phyloP scores from a whole-genome alignment of 1,140 invertebrate species.

The Plodia interpunctella region DNA sequence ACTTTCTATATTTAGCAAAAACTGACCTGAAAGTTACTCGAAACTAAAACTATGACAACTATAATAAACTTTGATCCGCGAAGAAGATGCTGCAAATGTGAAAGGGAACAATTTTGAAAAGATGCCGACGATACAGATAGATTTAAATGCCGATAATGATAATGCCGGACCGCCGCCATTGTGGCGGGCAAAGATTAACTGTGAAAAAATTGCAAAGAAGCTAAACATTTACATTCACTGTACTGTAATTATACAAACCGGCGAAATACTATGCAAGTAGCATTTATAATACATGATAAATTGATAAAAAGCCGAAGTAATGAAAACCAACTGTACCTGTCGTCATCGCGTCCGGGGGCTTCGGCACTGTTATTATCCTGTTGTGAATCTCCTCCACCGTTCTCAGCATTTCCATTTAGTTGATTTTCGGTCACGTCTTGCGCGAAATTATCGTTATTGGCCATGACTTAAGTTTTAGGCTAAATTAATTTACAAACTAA shows the following conservation, averaged over 20 bases:
- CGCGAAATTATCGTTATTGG: slow-evolving; percentile 82
- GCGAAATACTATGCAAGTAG: background rate
- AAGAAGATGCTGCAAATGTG: slow-evolving; percentile 55
- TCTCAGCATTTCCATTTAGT: slow-evolving; percentile 78
- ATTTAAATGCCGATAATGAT: slow-evolving; percentile 58
- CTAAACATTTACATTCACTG: slow-evolving; percentile 3
- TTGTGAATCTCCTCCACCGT: slow-evolving; percentile 79
- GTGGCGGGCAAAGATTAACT: slow-evolving; percentile 44
- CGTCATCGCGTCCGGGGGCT: slow-evolving; percentile 83
- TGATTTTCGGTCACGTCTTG: slow-evolving; percentile 81
- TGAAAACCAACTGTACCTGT: slow-evolving; percentile 78
- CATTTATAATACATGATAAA: background rate
- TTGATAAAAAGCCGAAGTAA: slow-evolving; percentile 5
- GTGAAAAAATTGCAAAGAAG: slow-evolving; percentile 14
- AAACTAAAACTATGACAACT: slow-evolving; percentile 67
- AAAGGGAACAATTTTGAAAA: slow-evolving; percentile 69
- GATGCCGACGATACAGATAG: slow-evolving; percentile 57
- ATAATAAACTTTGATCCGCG: slow-evolving; percentile 47
- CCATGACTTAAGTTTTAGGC: slow-evolving; percentile 65
- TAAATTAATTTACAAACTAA: slow-evolving; percentile 66
- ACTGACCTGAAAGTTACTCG: slow-evolving; percentile 52
- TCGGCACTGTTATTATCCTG: slow-evolving; percentile 81
- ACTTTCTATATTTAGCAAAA: slow-evolving; percentile 42
- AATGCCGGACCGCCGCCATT: slow-evolving; percentile 71
- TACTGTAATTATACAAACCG: background rate